phyloP scores from a whole-genome alignment of 2,797 vertebrate species.

The Siniperca undulata region DNA sequence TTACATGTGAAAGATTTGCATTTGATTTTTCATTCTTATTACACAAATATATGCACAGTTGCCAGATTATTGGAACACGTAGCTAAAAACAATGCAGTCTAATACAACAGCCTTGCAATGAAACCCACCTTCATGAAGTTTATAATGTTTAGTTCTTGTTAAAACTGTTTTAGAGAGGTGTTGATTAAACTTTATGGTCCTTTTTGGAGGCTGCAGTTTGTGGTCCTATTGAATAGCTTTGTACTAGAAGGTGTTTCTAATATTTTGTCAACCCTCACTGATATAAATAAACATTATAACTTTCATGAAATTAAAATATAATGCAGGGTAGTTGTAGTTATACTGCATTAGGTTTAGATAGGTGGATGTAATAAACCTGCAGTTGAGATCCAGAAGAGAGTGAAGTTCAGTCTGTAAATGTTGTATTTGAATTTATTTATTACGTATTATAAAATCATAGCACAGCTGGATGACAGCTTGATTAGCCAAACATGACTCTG shows the following conservation, averaged over 20 bases:
- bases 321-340: not conserved
- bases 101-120: not conserved
- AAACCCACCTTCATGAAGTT: not conserved
- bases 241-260: not conserved
- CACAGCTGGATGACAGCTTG: not conserved
- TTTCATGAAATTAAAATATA: not conserved
- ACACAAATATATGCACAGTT: not conserved
- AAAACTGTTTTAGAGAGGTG: not conserved
- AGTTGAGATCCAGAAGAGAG: not conserved
- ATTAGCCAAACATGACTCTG: not conserved
- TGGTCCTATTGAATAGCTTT: not conserved
- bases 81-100: not conserved
- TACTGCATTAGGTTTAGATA: not conserved
- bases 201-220: constrained; percentile 1
- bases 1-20: constrained; percentile 10
- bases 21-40: not conserved
- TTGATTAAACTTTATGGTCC: not conserved
- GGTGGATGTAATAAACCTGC: not conserved
- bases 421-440: constrained; percentile 13
- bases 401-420: constrained; percentile 3
- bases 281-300: not conserved
- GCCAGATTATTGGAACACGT: not conserved
- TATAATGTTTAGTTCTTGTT: constrained; percentile 1
- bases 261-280: not conserved
- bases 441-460: not conserved